These are phyloP conservation scores for Oscheius sp. DNA, from an alignment of 2,888 invertebrate species.

Conservation along the genomic window DNA sequence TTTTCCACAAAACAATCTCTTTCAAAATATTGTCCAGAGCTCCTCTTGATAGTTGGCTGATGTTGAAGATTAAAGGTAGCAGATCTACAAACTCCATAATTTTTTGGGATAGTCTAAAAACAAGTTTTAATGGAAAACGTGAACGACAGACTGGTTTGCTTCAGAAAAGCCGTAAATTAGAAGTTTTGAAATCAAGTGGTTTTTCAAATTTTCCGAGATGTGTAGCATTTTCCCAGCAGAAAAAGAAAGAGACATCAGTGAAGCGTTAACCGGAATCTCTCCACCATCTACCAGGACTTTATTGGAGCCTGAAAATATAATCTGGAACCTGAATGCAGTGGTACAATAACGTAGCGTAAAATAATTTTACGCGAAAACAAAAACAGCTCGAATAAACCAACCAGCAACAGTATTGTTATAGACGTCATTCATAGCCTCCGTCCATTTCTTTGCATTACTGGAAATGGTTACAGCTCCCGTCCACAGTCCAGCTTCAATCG, in stretches of 20 bases:
- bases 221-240: background rate
- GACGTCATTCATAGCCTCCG: background rate
- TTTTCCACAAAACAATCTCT: slow-evolving; percentile 2
- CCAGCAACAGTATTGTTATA: background rate
- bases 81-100: background rate
- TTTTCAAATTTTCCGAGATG: background rate
- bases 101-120: background rate
- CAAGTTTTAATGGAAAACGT: background rate
- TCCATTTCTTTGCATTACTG: background rate
- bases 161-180: slow-evolving; percentile 11
- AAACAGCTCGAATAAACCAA: background rate
- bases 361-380: no score
- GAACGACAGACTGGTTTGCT: background rate
- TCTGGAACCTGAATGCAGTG: no score
- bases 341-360: no score
- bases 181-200: background rate
- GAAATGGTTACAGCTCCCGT: slow-evolving; percentile 3
- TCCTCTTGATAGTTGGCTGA: background rate
- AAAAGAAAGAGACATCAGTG: background rate
- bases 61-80: background rate
- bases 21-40: background rate
- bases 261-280: slow-evolving; percentile 14
- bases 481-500: slow-evolving; percentile 18
- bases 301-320: background rate
- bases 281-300: slow-evolving; percentile 14